phyloP scores from a whole-genome alignment of 2,797 vertebrate genomes.

The Peromyscus aztecus region DNA sequence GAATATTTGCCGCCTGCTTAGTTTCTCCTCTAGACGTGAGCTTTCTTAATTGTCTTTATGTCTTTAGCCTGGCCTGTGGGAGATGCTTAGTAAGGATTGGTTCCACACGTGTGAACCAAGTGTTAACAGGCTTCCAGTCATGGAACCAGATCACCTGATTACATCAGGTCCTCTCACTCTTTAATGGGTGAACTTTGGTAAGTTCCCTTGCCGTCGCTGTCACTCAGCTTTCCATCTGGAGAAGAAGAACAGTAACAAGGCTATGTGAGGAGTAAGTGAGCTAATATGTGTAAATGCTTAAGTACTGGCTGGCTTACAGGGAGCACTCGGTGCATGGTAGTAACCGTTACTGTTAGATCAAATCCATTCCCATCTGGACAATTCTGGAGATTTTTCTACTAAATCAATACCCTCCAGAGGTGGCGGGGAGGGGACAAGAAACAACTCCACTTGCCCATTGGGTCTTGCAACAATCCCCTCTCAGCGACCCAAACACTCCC shows the following conservation, averaged over 20 bases:
- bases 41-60: background rate
- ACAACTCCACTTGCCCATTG: constrained; percentile 49
- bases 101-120: accelerated
- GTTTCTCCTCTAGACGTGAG: background rate
- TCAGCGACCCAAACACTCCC: constrained; percentile 50
- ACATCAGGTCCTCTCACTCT: background rate
- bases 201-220: background rate
- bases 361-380: background rate
- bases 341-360: background rate
- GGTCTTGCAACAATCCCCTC: constrained; percentile 53
- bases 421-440: constrained; percentile 52
- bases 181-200: background rate
- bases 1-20: background rate
- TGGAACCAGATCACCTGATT: background rate
- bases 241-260: background rate
- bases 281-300: background rate
- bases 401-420: constrained; percentile 40
- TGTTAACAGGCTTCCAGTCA: background rate
- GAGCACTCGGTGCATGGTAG: background rate
- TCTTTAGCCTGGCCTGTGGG: background rate
- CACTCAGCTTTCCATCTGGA: background rate
- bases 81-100: background rate
- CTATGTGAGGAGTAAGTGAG: background rate
- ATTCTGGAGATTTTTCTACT: constrained; percentile 60
- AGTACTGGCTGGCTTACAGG: background rate